Evolutionary conservation across 2,113 vertebrate species (phyloP).

Genomic region (Muntiacus muntjak): DNA sequence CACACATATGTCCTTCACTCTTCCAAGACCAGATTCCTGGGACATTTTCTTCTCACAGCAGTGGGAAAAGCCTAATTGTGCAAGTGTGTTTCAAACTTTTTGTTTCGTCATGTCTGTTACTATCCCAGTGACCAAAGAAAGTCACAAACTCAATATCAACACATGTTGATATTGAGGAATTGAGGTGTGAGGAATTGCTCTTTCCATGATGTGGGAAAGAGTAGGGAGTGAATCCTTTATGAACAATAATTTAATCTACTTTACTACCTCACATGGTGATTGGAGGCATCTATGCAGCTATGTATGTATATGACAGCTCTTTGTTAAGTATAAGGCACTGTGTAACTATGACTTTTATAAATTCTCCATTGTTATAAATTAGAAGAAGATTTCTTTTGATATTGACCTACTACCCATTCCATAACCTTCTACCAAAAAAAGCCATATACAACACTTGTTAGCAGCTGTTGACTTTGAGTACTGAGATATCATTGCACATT

Average conservation of each 20-base stretch:
- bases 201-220: background rate
- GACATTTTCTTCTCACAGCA: background rate
- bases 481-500: slow-evolving; percentile 45
- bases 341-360: background rate
- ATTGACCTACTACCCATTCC: background rate
- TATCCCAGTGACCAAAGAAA: background rate
- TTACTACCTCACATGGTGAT: background rate
- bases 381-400: slow-evolving; percentile 26
- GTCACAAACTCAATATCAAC: background rate
- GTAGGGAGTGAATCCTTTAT: background rate
- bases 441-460: slow-evolving; percentile 3
- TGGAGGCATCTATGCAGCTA: background rate
- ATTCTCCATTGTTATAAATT: slow-evolving; percentile 23
- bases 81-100: background rate
- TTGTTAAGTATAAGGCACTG: background rate
- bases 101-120: background rate
- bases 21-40: background rate
- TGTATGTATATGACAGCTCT: background rate
- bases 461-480: slow-evolving; percentile 29
- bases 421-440: slow-evolving; percentile 23
- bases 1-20: background rate
- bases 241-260: background rate
- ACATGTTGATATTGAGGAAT: background rate
- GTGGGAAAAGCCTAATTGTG: background rate
- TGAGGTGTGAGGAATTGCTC: background rate